Base-by-base conservation (phyloP, 2,113 vertebrate species). In the Cynopterus brachyotis region DNA sequence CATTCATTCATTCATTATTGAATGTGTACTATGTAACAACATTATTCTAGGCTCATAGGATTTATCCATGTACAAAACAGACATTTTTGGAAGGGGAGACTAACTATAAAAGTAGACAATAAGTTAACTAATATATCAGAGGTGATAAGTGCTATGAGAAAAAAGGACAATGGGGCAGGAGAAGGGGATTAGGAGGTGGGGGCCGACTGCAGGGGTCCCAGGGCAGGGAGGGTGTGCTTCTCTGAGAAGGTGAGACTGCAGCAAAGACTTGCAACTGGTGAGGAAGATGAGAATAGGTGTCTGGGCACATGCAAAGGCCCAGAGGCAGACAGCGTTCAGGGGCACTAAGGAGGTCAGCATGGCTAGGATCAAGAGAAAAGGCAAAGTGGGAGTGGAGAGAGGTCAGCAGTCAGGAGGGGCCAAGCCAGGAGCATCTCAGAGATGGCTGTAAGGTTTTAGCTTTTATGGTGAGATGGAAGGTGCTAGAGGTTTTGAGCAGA, bases 1-100 rank as follows among this genome's bases (percentile, higher is more conserved):
- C 9, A 30, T 12, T 57, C 9, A 30, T 12, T n/a, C 60, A 4
- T 12, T 40, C 16, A 13, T 30, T 30, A 13, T 0, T 5, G 53
- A 45, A 30, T 16, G 15, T 3, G 22, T 2, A 24, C 30, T 4
- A 1, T 0, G 4, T 30, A 3, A 9, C 50, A 37, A 57, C 47
- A 59, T 12, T 22, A 3, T 26, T 12, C 72, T 35, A 45, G 59
- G 40, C 66, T 88, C 26, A n/a, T 3, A 40, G 50, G 28, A 6
- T 37, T 70, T 37, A 57, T 35, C 16, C 13, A 60, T 35, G 55
- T 62, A 40, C 64, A 30, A 57, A 84, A 75, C 6, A 9, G 75
- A 30, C 3, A 17, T 42, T 50, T 69, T 84, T 55, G 69, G 30
- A 32, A 73, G 40, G 16, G 32, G 20, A 89, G 42, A 47, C 2